Evolutionary conservation across 2,888 invertebrate genomes (phyloP).

Genomic region (Sphaerophoria rueppellii): DNA sequence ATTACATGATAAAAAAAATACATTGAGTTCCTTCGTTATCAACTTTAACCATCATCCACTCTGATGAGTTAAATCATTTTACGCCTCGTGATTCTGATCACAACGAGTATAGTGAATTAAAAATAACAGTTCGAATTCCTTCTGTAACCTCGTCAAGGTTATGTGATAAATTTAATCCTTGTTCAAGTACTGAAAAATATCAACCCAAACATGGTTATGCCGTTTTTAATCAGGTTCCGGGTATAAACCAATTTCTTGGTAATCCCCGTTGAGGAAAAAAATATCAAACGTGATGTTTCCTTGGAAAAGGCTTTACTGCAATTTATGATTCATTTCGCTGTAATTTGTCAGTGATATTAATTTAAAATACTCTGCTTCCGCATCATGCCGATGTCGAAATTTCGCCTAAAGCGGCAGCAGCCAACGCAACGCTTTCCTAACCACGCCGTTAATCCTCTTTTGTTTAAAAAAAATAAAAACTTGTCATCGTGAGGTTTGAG

Average conservation of each 20-base stretch:
- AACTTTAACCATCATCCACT: no score
- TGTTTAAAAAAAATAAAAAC: slow-evolving; percentile 40
- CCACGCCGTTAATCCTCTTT: slow-evolving; percentile 63
- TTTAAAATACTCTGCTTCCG: slow-evolving; percentile 47
- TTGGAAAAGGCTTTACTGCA: slow-evolving; percentile 24
- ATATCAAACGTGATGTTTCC: slow-evolving; percentile 7
- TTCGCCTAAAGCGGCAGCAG: not conserved
- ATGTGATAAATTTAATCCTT: slow-evolving; percentile 29
- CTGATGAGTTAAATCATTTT: no score
- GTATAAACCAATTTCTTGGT: slow-evolving; percentile 19
- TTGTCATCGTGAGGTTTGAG: slow-evolving; percentile 37
- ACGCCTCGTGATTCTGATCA: no score
- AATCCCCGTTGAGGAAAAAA: not conserved
- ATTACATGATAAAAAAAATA: no score
- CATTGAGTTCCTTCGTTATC: no score
- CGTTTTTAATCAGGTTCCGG: slow-evolving; percentile 21
- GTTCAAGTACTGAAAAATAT: slow-evolving; percentile 13
- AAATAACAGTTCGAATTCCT: slow-evolving; percentile 7
- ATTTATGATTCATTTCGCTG: slow-evolving; percentile 56
- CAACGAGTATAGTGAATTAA: not conserved
- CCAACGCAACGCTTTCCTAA: slow-evolving; percentile 26
- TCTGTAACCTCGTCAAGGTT: slow-evolving; percentile 10
- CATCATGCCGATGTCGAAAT: not conserved
- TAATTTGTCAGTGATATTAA: slow-evolving; percentile 61
- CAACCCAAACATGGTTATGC: slow-evolving; percentile 24